A percentile compares a stretch with the other conserved stretches of the same genome.
These are phyloP conservation scores for Anniella stebbinsi DNA, from an alignment of 2,797 vertebrate species.

Conservation along the genomic window DNA sequence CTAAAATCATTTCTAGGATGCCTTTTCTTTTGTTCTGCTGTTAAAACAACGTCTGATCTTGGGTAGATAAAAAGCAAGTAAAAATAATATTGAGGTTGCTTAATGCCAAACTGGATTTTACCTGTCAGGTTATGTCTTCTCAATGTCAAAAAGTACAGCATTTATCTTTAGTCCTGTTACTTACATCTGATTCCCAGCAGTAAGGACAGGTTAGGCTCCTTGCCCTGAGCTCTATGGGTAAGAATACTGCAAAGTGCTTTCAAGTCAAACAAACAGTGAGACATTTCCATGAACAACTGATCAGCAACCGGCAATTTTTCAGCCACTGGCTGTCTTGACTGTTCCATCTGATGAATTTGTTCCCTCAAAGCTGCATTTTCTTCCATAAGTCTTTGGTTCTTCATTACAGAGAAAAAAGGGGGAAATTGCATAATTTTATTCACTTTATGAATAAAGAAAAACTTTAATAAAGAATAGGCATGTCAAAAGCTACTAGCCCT, in stretches of 20 bases:
- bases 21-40: neutral
- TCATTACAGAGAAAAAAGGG: conserved; percentile 31
- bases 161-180: conserved; percentile 62
- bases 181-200: conserved; percentile 95
- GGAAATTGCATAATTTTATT: conserved; percentile 11
- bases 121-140: conserved; percentile 9
- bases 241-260: conserved; percentile 94
- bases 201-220: conserved; percentile 94
- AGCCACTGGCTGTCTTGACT: conserved; percentile 74
- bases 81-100: neutral
- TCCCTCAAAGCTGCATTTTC: conserved; percentile 74
- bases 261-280: conserved; percentile 92
- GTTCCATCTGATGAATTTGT: conserved; percentile 69
- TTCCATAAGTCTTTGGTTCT: conserved; percentile 84
- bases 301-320: conserved; percentile 81
- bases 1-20: too few relatives aligned
- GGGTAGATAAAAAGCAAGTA: neutral
- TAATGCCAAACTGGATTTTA: neutral
- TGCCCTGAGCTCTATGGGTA: conserved; percentile 91
- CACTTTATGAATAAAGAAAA: neutral
- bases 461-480: neutral
- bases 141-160: conserved; percentile 45
- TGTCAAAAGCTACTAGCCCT: neutral
- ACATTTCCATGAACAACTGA: conserved; percentile 93
- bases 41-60: neutral